A percentile compares a stretch with the other conserved stretches of the same genome.
Evolutionary conservation across 2,888 invertebrate genomes (phyloP).

Genomic region (Microchrysa polita): DNA sequence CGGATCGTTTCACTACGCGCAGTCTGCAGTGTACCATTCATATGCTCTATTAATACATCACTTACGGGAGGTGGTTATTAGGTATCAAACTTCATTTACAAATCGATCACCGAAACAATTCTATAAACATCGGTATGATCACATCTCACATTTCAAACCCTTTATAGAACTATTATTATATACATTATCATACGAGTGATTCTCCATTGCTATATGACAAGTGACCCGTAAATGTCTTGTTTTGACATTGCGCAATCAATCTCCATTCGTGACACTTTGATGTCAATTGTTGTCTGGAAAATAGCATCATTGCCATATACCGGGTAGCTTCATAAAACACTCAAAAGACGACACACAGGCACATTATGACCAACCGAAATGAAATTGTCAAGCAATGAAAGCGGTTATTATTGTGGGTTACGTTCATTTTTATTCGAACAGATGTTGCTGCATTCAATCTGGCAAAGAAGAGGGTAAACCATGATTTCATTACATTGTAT

Average conservation of each 20-base stretch:
- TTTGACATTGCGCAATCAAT: conserved; percentile 40
- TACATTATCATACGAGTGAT: background rate
- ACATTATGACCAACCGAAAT: conserved; percentile 37
- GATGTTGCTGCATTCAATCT: conserved; percentile 25
- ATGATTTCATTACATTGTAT: conserved; percentile 14
- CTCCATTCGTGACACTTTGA: conserved; percentile 25
- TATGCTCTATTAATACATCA: too few relatives aligned
- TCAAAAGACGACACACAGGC: background rate
- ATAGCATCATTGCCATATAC: conserved; percentile 8
- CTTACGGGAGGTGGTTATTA: too few relatives aligned
- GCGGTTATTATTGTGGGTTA: conserved; percentile 36
- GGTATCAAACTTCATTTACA: too few relatives aligned
- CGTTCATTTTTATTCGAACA: conserved; percentile 34
- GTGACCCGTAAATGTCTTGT: conserved; percentile 43
- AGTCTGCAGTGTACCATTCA: too few relatives aligned
- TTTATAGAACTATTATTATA: background rate
- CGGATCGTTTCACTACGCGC: too few relatives aligned
- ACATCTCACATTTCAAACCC: background rate
- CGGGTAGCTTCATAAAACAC: background rate
- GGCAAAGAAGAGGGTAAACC: conserved; percentile 30
- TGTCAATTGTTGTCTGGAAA: conserved; percentile 18
- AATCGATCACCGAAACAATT: background rate
- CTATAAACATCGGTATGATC: background rate
- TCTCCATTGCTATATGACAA: conserved; percentile 22
- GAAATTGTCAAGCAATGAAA: conserved; percentile 40